Conservation (phyloP, 2,797 vertebrate species). For the Xenentodon cancila region DNA sequence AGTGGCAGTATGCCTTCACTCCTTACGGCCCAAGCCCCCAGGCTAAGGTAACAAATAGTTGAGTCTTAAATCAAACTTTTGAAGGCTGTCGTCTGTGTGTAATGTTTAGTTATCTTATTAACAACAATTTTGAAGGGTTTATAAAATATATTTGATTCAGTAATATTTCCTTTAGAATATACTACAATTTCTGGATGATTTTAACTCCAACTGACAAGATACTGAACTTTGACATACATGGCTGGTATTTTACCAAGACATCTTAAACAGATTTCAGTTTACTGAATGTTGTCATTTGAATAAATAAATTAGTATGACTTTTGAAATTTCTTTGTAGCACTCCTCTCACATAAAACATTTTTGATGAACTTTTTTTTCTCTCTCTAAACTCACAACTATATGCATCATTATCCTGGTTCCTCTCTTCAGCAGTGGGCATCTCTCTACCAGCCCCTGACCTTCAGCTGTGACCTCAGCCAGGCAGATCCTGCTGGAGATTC, state of each 20-base stretch:
- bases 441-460: conserved; percentile 92
- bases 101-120: conserved; percentile 8
- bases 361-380: background rate
- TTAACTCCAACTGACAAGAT: background rate
- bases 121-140: conserved; percentile 13
- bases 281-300: too few relatives aligned
- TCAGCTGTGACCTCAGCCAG: conserved; percentile 74
- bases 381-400: background rate
- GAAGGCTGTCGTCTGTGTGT: background rate
- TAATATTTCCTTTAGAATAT: background rate
- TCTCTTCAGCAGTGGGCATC: conserved; percentile 93
- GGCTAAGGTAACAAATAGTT: conserved; percentile 86
- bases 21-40: conserved; percentile 93
- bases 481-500: conserved; percentile 80
- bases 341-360: background rate
- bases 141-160: conserved; percentile 28
- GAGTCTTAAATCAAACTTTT: background rate
- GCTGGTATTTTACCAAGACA: too few relatives aligned
- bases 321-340: background rate
- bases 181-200: conserved; percentile 15
- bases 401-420: conserved; percentile 15
- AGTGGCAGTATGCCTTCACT: conserved; percentile 96
- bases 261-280: too few relatives aligned
- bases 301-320: background rate
- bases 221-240: background rate